phyloP scores from a whole-genome alignment of 2,797 vertebrate species.

The Enteromius argenteus region DNA sequence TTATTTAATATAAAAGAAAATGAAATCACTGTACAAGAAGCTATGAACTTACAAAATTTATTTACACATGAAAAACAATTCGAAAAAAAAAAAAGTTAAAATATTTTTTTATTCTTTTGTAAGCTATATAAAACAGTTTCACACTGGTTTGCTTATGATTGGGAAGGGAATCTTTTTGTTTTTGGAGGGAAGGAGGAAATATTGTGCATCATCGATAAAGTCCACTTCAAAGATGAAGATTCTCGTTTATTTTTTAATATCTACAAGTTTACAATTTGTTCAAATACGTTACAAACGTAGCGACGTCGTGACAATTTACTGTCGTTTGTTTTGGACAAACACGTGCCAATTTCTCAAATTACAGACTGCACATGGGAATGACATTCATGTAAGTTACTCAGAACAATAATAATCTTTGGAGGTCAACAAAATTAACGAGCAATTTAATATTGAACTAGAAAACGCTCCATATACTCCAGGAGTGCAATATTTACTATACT shows the following conservation, averaged over 20 bases:
- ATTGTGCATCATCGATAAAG: not conserved
- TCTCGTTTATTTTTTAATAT: not conserved
- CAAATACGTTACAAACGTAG: not conserved
- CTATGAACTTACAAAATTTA: constrained; percentile 18
- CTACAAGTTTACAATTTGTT: not conserved
- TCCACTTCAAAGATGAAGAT: not conserved
- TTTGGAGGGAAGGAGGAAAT: not conserved
- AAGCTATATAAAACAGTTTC: not conserved
- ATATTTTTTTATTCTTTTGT: not conserved
- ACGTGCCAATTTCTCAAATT: not conserved
- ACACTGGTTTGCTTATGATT: not conserved
- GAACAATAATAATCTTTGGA: not conserved
- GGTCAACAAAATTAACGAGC: not conserved
- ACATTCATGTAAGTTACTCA: not conserved
- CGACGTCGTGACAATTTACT: not conserved
- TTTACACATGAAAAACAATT: constrained; percentile 39
- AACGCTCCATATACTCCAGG: not conserved
- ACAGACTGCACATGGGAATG: not conserved
- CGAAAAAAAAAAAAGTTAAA: not conserved
- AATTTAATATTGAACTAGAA: not conserved
- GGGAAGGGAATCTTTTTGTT: not conserved
- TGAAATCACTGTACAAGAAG: constrained; percentile 27
- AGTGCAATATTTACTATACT: not conserved
- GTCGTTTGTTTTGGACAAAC: not conserved
- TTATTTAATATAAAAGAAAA: constrained; percentile 60